Evolutionary conservation across 2,113 vertebrate species (phyloP).

Genomic region (Sinocyclocheilus anophthalmus): DNA sequence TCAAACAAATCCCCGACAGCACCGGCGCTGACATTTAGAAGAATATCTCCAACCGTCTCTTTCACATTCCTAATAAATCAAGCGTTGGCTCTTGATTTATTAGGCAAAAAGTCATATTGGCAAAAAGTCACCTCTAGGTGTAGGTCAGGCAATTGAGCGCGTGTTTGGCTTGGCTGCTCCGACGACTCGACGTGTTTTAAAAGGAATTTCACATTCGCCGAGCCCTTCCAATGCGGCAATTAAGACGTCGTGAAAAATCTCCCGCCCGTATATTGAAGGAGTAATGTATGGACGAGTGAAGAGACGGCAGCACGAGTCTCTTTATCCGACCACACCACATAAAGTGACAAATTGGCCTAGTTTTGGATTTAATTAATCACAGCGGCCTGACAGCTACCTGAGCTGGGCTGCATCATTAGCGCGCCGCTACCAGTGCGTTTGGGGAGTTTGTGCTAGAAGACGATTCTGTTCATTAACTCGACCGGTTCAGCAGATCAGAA

Average conservation of each 20-base stretch:
- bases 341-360: conserved; percentile 74
- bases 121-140: conserved; percentile 21
- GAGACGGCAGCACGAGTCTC: conserved; percentile 7
- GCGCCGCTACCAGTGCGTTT: conserved; percentile 62
- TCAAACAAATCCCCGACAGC: conserved; percentile 4
- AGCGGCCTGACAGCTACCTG: conserved; percentile 73
- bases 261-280: not conserved
- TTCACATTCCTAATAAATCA: conserved; percentile 36
- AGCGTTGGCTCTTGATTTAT: not conserved
- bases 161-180: conserved; percentile 22
- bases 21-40: conserved; percentile 27
- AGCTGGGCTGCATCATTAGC: conserved; percentile 73
- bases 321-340: conserved; percentile 66
- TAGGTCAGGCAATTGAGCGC: conserved; percentile 20
- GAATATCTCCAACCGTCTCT: conserved; percentile 13
- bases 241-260: conserved; percentile 21
- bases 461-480: conserved; percentile 74
- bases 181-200: conserved; percentile 4
- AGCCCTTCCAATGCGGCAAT: not conserved
- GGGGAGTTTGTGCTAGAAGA: conserved; percentile 57
- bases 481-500: conserved; percentile 63
- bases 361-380: conserved; percentile 77
- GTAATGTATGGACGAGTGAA: conserved; percentile 12
- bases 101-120: conserved; percentile 30
- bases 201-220: conserved; percentile 11